These are phyloP conservation scores for Drosophila neonasuta DNA, from an alignment of 2,888 invertebrate species.

Conservation along the genomic window DNA sequence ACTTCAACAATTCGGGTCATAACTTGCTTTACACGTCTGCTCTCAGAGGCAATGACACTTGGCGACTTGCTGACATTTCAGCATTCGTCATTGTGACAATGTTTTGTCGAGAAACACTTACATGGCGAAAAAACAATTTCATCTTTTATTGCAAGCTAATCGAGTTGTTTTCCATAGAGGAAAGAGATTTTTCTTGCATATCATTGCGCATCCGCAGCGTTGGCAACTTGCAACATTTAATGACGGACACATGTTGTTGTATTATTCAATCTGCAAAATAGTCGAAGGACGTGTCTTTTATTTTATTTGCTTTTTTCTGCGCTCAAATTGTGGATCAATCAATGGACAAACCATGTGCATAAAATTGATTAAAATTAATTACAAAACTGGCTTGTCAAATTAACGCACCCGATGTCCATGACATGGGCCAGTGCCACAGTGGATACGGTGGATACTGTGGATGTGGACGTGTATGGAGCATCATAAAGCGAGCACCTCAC, in stretches of 20 bases:
- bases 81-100: conserved; percentile 69
- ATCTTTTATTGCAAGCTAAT: conserved; percentile 33
- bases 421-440: conserved; percentile 46
- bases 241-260: conserved; percentile 20
- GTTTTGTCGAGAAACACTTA: conserved; percentile 25
- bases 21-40: conserved; percentile 63
- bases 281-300: conserved; percentile 52
- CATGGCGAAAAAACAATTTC: conserved; percentile 18
- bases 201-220: conserved; percentile 23
- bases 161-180: conserved; percentile 29
- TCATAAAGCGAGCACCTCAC: conserved; percentile 6
- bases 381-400: conserved; percentile 64
- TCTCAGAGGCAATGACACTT: conserved; percentile 70
- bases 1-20: conserved; percentile 65
- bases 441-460: not conserved
- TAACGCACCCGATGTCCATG: conserved; percentile 62
- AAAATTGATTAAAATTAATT: conserved; percentile 63
- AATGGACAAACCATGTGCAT: conserved; percentile 26
- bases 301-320: not conserved
- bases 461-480: conserved; percentile 10
- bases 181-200: conserved; percentile 40
- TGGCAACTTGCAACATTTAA: conserved; percentile 28
- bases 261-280: conserved; percentile 37
- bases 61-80: conserved; percentile 69
- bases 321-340: conserved; percentile 24